These are phyloP conservation scores for Plebejus argus DNA, from an alignment of 2,888 invertebrate genomes.

Conservation along the genomic window DNA sequence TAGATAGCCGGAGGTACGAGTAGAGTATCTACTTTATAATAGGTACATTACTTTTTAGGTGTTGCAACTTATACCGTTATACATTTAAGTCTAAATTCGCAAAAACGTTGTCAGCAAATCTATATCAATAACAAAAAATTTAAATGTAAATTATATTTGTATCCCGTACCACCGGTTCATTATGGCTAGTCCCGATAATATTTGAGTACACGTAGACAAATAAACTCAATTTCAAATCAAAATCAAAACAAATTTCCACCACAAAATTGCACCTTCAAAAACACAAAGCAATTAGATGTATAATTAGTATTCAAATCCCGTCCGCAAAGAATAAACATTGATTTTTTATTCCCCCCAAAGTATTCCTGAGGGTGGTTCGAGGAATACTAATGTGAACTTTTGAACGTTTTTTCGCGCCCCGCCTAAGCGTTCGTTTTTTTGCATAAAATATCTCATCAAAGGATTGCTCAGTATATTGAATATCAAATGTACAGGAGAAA, in stretches of 20 bases:
- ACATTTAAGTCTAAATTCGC: neutral
- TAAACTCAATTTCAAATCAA: conserved; percentile 8
- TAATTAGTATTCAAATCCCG: conserved; percentile 78
- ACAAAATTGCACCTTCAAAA: conserved; percentile 44
- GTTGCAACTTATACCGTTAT: too few species aligned
- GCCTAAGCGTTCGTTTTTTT: conserved; percentile 76
- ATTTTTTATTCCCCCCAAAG: conserved; percentile 78
- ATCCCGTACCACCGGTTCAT: neutral
- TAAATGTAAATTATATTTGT: neutral
- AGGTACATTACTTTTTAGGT: neutral
- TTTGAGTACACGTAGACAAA: conserved; percentile 11
- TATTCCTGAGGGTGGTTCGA: conserved; percentile 52
- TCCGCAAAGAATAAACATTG: conserved; percentile 77
- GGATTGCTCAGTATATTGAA: conserved; percentile 80
- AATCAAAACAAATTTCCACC: conserved; percentile 11
- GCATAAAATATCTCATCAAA: conserved; percentile 82
- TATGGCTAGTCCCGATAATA: neutral
- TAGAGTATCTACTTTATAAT: too few species aligned
- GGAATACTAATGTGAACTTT: conserved; percentile 80
- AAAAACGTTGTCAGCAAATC: neutral
- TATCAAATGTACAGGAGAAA: conserved; percentile 77
- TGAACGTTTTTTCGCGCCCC: conserved; percentile 78
- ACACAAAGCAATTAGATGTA: conserved; percentile 74
- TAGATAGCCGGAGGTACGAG: too few species aligned
- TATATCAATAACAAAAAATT: neutral